These are phyloP conservation scores for Typhlichthys eigenmanni DNA, from an alignment of 2,797 vertebrate genomes.

Conservation along the genomic window DNA sequence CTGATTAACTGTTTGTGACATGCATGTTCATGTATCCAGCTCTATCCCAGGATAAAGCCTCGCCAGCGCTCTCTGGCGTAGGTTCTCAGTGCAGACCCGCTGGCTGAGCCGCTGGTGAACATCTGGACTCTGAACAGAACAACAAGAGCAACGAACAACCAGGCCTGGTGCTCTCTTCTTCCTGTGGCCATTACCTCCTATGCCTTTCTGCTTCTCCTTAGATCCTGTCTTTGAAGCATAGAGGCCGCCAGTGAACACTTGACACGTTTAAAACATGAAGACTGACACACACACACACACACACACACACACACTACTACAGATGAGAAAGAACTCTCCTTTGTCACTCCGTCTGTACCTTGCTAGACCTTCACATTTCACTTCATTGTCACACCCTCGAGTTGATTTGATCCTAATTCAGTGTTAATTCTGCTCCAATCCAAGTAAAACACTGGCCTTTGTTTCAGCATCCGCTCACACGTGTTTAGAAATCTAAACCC, in stretches of 20 bases:
- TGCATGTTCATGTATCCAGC: constrained; percentile 68
- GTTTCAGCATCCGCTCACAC: constrained; percentile 55
- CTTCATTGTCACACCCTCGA: constrained; percentile 24
- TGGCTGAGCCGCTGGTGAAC: constrained; percentile 22
- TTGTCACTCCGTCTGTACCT: constrained; percentile 36
- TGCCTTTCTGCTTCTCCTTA: constrained; percentile 51
- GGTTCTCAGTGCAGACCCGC: constrained; percentile 33
- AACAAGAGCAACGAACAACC: constrained; percentile 60
- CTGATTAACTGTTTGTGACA: too few species aligned
- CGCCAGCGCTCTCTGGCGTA: constrained; percentile 94
- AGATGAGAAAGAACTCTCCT: constrained; percentile 37
- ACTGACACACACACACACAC: constrained; percentile 7
- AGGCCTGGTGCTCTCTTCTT: constrained; percentile 60
- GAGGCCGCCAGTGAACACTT: constrained; percentile 57
- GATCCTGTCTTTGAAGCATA: constrained; percentile 49
- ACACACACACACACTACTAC: constrained; percentile 54
- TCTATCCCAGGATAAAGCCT: constrained; percentile 97
- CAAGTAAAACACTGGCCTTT: constrained; percentile 52
- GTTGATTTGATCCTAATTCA: constrained; percentile 40
- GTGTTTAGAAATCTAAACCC: constrained; percentile 25
- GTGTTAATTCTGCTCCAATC: constrained; percentile 49
- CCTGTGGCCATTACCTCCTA: constrained; percentile 51
- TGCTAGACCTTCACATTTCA: constrained; percentile 11
- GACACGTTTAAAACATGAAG: constrained; percentile 37
- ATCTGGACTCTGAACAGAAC: constrained; percentile 55